Evolutionary conservation across 2,113 vertebrate species (phyloP), one percentile per base, ranked within the genome.

Genomic region (Heterotis niloticus): DNA sequence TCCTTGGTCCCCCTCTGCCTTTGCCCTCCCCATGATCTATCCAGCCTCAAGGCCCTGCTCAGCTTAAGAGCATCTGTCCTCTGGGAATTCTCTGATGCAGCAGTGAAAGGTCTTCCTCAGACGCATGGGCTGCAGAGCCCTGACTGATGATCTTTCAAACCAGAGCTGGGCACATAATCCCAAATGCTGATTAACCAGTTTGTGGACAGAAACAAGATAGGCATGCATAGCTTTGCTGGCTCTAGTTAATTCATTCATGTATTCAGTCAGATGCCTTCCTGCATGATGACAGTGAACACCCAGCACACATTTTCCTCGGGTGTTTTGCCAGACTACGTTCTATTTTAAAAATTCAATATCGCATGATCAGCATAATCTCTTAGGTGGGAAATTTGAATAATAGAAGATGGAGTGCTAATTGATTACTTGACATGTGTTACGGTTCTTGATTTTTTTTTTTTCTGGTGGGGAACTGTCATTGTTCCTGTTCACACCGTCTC

Each of bases 271-370:
- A 26, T n/a, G 54, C n/a, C 10, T 59, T 54, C 2, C 9, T 59
- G 23, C 16, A 14, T 24, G 4, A n/a, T 71, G 18, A 71, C 52
- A 71, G 69, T 51, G 23, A 54, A 23, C 69, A 51, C 10, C 71
- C n/a, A 54, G 57, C n/a, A 29, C 24, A 57, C n/a, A 20, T 26
- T 73, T 57, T 14, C 9, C 29, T 34, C 52, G 18, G 23, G 67
- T 68, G n/a, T 4, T 62, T 16, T 65, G 64, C 64, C 23, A 23
- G 64, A 10, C 5, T n/a, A 65, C 2, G 56, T 57, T 24, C 71
- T 73, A 5, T 57, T n/a, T 57, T 28, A 54, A 57, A 57, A 54
- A 74, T 74, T 74, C 24, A 74, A 23, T 57, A 73, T 28, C n/a
- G 26, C 23, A 24, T 74, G 52, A 74, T 59, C 23, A 57, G 9